phyloP scores from a whole-genome alignment of 2,888 invertebrate species.

The Torymus texanus region DNA sequence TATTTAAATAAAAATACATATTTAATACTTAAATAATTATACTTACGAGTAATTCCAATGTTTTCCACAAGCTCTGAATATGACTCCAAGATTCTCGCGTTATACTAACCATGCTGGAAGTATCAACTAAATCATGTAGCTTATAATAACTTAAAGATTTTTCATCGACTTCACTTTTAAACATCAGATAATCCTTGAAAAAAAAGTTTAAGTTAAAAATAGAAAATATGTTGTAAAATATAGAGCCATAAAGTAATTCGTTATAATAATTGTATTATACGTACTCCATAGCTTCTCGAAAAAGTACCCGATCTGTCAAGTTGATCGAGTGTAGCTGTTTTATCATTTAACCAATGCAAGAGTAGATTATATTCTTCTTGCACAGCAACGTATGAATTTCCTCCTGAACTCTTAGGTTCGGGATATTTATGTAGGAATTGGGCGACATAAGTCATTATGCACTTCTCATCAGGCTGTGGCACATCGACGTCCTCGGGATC shows the following conservation, averaged over 20 bases:
- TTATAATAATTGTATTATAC: slow-evolving; percentile 38
- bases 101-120: slow-evolving; percentile 87
- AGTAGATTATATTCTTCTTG: slow-evolving; percentile 89
- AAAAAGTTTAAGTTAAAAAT: not conserved
- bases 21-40: not conserved
- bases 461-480: slow-evolving; percentile 96
- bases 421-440: slow-evolving; percentile 97
- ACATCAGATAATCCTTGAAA: slow-evolving; percentile 84
- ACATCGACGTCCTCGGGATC: slow-evolving; percentile 98
- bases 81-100: slow-evolving; percentile 91
- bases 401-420: slow-evolving; percentile 86
- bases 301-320: slow-evolving; percentile 85
- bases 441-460: slow-evolving; percentile 98
- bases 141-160: slow-evolving; percentile 85
- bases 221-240: slow-evolving; percentile 3
- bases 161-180: slow-evolving; percentile 86
- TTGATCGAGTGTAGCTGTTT: slow-evolving; percentile 85
- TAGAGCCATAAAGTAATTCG: not conserved
- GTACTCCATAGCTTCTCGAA: slow-evolving; percentile 83
- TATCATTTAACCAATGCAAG: slow-evolving; percentile 88
- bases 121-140: slow-evolving; percentile 86
- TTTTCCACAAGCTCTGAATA: slow-evolving; percentile 87
- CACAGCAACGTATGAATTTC: slow-evolving; percentile 85
- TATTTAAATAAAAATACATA: not conserved
- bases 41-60: slow-evolving; percentile 80